Percentiles rank a stretch among this genome's conserved stretches.
phyloP scores from a whole-genome alignment of 2,888 invertebrate species.

The Harmothoe impar region DNA sequence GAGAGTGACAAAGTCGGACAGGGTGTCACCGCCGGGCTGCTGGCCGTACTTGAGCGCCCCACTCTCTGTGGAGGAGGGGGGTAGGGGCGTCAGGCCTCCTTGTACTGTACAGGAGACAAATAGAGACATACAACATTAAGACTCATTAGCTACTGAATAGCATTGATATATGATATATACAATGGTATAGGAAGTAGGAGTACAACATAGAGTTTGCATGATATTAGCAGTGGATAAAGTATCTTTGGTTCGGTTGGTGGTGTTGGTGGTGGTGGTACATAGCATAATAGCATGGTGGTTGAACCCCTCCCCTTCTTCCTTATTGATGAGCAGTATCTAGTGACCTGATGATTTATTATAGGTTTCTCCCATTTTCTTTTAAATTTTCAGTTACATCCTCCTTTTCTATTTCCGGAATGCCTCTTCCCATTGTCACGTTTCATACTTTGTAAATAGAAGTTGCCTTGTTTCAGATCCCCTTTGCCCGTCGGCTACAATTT shows the following conservation, averaged over 20 bases:
- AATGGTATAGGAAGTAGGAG: too few species aligned
- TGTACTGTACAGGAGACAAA: constrained; percentile 45
- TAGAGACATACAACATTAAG: background rate
- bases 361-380: background rate
- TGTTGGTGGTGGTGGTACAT: too few species aligned
- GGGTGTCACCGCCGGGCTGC: constrained; percentile 90
- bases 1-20: constrained; percentile 97
- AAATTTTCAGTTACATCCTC: background rate
- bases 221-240: background rate
- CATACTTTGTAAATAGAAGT: too few species aligned
- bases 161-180: too few species aligned
- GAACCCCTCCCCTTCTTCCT: background rate
- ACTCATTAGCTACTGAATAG: too few species aligned
- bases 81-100: constrained; percentile 57
- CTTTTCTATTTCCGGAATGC: background rate
- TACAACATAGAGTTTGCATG: too few species aligned
- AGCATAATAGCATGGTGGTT: too few species aligned
- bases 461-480: background rate
- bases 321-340: background rate
- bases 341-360: background rate
- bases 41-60: constrained; percentile 88
- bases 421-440: background rate
- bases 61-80: constrained; percentile 58
- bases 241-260: constrained; percentile 2
- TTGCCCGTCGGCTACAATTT: constrained; percentile 28